phyloP scores from a whole-genome alignment of 1,140 invertebrate genomes.

The Mya arenaria region DNA sequence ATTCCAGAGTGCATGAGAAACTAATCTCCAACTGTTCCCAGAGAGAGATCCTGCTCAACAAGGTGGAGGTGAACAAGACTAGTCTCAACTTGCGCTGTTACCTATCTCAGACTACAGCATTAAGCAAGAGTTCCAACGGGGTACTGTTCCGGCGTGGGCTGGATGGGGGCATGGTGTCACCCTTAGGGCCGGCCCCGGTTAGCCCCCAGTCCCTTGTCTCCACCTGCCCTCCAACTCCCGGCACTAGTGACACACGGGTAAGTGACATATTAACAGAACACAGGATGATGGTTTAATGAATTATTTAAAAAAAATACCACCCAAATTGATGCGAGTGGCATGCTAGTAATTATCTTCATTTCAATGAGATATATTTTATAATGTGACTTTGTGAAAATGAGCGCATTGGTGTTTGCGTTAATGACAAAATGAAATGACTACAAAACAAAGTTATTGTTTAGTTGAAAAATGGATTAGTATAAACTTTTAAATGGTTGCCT shows the following conservation, averaged over 20 bases:
- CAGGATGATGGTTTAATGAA: no score
- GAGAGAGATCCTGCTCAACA: constrained; percentile 32
- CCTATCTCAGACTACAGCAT: constrained; percentile 36
- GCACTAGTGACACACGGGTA: constrained; percentile 66
- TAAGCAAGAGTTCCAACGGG: constrained; percentile 54
- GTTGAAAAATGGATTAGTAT: no score
- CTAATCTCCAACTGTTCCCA: not conserved
- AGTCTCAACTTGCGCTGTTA: constrained; percentile 49
- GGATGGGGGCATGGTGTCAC: constrained; percentile 43
- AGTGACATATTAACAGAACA: no score
- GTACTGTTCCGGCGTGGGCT: constrained; percentile 40
- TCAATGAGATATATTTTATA: no score
- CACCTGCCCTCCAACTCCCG: constrained; percentile 74
- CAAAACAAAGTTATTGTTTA: no score
- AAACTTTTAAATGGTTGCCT: no score
- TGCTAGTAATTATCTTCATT: no score
- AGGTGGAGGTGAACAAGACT: not conserved
- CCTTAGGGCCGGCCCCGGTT: constrained; percentile 61
- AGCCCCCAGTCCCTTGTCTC: constrained; percentile 53
- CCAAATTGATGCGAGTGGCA: no score
- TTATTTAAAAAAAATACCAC: no score
- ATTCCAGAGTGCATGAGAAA: constrained; percentile 70
- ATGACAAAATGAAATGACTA: no score
- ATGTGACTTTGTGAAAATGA: no score
- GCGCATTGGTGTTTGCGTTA: no score